These are phyloP conservation scores for Agrochola lychnidis DNA, from an alignment of 2,888 invertebrate species.

Conservation along the genomic window DNA sequence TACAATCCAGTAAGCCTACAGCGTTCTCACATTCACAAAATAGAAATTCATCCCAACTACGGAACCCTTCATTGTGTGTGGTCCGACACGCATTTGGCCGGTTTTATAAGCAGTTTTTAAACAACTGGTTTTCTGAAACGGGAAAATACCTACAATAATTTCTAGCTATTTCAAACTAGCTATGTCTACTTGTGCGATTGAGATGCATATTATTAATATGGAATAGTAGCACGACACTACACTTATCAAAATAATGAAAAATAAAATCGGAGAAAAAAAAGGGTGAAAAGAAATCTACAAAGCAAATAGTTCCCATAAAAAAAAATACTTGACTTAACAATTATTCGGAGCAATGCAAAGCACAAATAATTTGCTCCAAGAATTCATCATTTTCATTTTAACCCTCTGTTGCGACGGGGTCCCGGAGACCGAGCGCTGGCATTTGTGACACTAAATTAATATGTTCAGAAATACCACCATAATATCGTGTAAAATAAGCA, in stretches of 20 bases:
- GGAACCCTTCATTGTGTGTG: no score
- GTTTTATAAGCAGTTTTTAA: no score
- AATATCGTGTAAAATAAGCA: background rate
- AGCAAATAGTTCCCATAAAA: slow-evolving; percentile 25
- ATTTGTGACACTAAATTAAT: slow-evolving; percentile 60
- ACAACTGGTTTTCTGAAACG: background rate
- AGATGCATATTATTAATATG: background rate
- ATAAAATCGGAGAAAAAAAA: no score
- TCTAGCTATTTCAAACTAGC: background rate
- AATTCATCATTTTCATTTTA: slow-evolving; percentile 61
- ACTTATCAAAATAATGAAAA: no score
- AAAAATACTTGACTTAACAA: slow-evolving; percentile 54
- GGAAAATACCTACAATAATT: background rate
- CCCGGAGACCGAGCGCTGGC: slow-evolving; percentile 45
- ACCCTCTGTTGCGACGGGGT: slow-evolving; percentile 51
- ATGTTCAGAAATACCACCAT: slow-evolving; percentile 26
- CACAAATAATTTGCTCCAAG: slow-evolving; percentile 46
- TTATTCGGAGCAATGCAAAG: slow-evolving; percentile 40
- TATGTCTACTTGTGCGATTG: background rate
- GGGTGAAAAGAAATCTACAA: background rate
- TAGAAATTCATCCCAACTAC: no score
- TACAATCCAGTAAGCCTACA: no score
- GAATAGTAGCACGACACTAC: background rate
- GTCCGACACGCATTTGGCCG: no score
- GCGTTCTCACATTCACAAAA: no score